Evolutionary conservation across 1,140 invertebrate species (phyloP).

Genomic region (Lordiphosa mommai): DNA sequence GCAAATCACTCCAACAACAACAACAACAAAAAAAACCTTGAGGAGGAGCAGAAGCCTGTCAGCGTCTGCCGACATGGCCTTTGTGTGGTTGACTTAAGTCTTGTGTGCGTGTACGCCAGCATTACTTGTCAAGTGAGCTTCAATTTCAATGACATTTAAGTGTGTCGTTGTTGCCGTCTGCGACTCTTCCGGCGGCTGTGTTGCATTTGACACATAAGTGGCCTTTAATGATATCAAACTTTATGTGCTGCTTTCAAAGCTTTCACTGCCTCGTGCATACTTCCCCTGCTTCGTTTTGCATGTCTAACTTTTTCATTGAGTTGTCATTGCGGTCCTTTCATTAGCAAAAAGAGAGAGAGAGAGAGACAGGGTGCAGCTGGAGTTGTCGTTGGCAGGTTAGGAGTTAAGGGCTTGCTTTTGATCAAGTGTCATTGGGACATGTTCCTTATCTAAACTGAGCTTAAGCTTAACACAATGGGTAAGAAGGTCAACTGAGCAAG

Average conservation of each 20-base stretch:
- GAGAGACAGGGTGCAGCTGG: neutral
- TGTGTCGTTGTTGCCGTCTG: conserved; percentile 41
- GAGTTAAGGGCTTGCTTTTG: conserved; percentile 6
- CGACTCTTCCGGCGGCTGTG: conserved; percentile 32
- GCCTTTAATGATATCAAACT: conserved; percentile 71
- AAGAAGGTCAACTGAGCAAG: neutral
- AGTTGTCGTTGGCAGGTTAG: neutral
- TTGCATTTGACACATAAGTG: conserved; percentile 71
- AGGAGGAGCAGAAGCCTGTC: conserved; percentile 9
- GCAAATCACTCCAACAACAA: conserved; percentile 56
- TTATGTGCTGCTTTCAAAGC: conserved; percentile 44
- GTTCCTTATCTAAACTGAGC: neutral
- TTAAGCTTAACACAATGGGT: neutral
- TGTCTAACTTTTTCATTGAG: conserved; percentile 63
- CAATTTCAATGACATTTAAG: conserved; percentile 68
- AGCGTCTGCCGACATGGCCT: conserved; percentile 51
- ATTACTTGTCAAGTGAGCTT: conserved; percentile 65
- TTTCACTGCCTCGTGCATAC: conserved; percentile 22
- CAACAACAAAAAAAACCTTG: conserved; percentile 11
- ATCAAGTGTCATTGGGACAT: neutral
- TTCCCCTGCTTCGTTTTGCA: conserved; percentile 37
- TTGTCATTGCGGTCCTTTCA: conserved; percentile 57
- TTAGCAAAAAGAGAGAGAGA: conserved; percentile 40
- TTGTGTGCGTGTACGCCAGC: conserved; percentile 25
- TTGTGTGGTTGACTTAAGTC: conserved; percentile 55